phyloP scores from a whole-genome alignment of 2,797 vertebrate genomes.

The Sebastes minor region DNA sequence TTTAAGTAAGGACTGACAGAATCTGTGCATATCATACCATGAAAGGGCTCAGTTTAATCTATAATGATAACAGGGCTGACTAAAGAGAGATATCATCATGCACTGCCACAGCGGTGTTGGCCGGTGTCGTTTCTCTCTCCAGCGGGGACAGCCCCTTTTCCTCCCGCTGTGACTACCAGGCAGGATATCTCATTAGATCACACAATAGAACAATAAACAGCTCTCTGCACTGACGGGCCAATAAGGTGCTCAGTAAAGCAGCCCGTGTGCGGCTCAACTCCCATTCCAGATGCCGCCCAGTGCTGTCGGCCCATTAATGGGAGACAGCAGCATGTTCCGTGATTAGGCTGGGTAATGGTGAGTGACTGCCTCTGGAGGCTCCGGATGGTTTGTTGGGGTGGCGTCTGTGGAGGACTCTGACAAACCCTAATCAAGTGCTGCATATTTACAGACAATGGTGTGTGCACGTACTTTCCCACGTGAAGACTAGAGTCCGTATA shows the following conservation, averaged over 20 bases:
- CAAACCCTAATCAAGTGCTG: slow-evolving; percentile 38
- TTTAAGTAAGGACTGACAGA: neutral
- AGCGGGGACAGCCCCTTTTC: neutral
- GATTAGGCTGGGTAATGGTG: slow-evolving; percentile 74
- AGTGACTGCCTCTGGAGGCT: slow-evolving; percentile 69
- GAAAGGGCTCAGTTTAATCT: neutral
- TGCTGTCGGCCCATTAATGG: slow-evolving; percentile 67
- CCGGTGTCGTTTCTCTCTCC: slow-evolving; percentile 2
- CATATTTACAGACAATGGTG: slow-evolving; percentile 23
- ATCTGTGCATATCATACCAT: neutral
- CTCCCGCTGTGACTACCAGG: slow-evolving; percentile 27
- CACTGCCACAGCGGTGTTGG: slow-evolving; percentile 3
- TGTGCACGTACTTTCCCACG: slow-evolving; percentile 16
- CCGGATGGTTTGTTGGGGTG: slow-evolving; percentile 31
- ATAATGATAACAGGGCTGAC: neutral
- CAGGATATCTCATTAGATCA: slow-evolving; percentile 69
- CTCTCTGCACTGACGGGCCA: slow-evolving; percentile 57
- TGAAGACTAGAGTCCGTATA: slow-evolving; percentile 7
- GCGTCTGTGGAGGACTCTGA: slow-evolving; percentile 21
- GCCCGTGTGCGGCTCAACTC: slow-evolving; percentile 54
- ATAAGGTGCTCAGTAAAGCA: slow-evolving; percentile 73
- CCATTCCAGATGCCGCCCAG: slow-evolving; percentile 66
- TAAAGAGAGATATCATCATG: neutral
- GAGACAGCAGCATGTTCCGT: slow-evolving; percentile 66
- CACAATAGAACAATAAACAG: slow-evolving; percentile 64